These are phyloP conservation scores for Hystrix brachyura DNA, from an alignment of 2,113 vertebrate genomes.

Conservation along the genomic window DNA sequence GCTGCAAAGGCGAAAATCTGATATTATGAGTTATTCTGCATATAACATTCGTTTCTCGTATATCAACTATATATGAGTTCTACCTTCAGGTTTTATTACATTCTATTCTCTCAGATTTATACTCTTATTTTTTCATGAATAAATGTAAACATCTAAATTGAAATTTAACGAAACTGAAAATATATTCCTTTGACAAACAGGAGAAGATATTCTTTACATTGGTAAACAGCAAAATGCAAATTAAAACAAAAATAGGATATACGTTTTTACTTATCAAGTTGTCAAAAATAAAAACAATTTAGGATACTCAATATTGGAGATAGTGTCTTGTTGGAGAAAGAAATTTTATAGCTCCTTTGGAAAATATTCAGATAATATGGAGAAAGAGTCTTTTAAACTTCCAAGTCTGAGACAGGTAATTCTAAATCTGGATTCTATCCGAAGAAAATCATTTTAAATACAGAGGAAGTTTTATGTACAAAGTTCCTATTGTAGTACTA, in stretches of 20 bases:
- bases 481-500: not conserved
- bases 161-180: conserved; percentile 56
- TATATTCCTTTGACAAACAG: not conserved
- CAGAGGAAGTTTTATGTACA: conserved; percentile 34
- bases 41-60: not conserved
- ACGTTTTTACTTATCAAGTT: conserved; percentile 27
- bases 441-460: conserved; percentile 36
- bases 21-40: not conserved
- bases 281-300: conserved; percentile 6
- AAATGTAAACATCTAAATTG: conserved; percentile 30
- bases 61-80: not conserved
- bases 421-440: conserved; percentile 53
- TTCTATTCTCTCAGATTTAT: conserved; percentile 13
- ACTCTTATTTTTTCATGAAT: conserved; percentile 24
- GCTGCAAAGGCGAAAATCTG: conserved; percentile 31
- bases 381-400: conserved; percentile 49
- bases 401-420: conserved; percentile 15
- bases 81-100: conserved; percentile 47
- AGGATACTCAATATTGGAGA: not conserved
- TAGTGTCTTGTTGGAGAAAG: not conserved
- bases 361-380: conserved; percentile 50
- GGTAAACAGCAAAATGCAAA: conserved; percentile 22
- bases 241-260: conserved; percentile 11
- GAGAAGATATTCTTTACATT: not conserved
- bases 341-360: not conserved